A percentile compares a stretch with the other conserved stretches of the same genome.
These are phyloP conservation scores for Phrynosoma blainvillii DNA, from an alignment of 2,113 vertebrate species.

Conservation along the genomic window DNA sequence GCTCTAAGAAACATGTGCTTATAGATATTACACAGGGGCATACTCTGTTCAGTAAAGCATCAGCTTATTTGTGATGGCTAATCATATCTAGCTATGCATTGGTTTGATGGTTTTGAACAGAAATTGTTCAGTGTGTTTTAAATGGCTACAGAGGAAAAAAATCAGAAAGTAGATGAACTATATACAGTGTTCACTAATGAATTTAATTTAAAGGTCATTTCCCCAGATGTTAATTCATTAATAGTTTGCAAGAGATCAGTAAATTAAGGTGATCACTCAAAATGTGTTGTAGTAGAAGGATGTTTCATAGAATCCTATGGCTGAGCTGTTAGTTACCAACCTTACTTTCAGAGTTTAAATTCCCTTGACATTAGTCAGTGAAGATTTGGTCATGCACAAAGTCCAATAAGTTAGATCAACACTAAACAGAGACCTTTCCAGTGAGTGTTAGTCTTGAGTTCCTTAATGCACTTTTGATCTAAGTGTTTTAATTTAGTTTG, in stretches of 20 bases:
- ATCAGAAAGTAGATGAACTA: neutral
- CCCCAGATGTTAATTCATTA: accelerated
- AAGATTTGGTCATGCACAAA: neutral
- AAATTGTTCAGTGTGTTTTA: neutral
- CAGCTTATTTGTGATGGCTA: neutral
- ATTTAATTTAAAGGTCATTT: neutral
- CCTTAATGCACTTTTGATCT: conserved; percentile 66
- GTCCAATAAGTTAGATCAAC: neutral
- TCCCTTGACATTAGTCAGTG: neutral
- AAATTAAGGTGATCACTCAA: neutral
- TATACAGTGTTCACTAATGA: neutral
- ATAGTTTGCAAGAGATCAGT: neutral
- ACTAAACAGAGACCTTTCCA: conserved; percentile 19
- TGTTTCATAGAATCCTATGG: neutral
- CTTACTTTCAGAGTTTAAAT: conserved; percentile 7
- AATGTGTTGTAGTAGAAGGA: neutral
- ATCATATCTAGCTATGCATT: neutral
- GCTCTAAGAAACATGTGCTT: neutral
- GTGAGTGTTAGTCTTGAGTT: conserved; percentile 55
- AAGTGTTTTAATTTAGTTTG: conserved; percentile 86
- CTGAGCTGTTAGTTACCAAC: neutral
- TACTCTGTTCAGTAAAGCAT: neutral
- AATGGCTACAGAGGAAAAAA: neutral
- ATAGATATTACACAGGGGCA: neutral
- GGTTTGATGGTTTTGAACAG: neutral